Base-by-base conservation (phyloP, 2,113 vertebrate species). In the Ophthalmotilapia sp. region DNA sequence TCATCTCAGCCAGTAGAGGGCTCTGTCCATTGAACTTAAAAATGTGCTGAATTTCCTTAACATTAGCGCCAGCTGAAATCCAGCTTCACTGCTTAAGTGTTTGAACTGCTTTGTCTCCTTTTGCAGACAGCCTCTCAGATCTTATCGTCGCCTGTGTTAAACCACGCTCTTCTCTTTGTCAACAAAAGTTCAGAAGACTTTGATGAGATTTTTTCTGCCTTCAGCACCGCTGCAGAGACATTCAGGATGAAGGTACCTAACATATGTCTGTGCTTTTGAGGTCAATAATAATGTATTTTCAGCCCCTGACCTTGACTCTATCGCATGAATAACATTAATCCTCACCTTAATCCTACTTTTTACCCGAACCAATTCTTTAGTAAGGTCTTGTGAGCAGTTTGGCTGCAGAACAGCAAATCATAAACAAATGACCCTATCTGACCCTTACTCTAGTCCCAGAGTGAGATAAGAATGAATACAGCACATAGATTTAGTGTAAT, bases 121-220 rank as follows among this genome's bases (percentile, higher is more conserved):
- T 86, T 91, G 86, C 96, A 98, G 97, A 98, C 96, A 56, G 96
- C 96, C 88, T 86, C 96, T 81, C 97, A 97, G 96, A 98, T 99
- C 94, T 95, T 98, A 70, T 94, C 97, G 73, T 94, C 97, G 19
- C 95, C 95, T 6, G 94, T 99, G 81, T 91, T 94, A 56, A 97
- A 94, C 89, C 98, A 99, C 84, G 97, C 98, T 70, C 86, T 99
- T 89, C 97, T 99, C 33, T 98, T 99, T 80, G 94, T 96, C 88
- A 97, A 97, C 90, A 97, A 79, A 81, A 96, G 90, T 79, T 96
- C 94, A 0, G 86, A 93, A 56, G 84, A 83, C 1, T 98, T 97
- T 65, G 29, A 3, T 7, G 29, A 14, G n/a, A 95, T 96, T 86
- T 93, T 96, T 15, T 88, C 91, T 31, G 96, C 96, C 86, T 98